Evolutionary conservation across 2,888 invertebrate genomes (phyloP).

Genomic region (Quadroppia sp.): DNA sequence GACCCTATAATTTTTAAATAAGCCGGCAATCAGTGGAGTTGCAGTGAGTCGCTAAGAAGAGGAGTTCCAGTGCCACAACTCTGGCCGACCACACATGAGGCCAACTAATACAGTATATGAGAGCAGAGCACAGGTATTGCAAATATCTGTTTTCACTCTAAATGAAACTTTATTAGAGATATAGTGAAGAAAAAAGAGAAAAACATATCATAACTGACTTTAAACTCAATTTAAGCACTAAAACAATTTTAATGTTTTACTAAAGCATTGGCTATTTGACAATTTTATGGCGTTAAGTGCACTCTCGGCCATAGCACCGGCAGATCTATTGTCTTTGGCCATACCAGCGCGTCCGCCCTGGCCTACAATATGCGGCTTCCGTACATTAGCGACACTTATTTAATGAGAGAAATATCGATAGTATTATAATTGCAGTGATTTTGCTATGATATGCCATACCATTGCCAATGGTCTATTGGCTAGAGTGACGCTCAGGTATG

Average conservation of each 20-base stretch:
- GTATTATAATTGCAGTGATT: neutral
- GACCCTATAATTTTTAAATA: slow-evolving; percentile 36
- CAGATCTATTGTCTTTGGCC: too few species aligned
- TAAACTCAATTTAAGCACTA: neutral
- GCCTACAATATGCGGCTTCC: neutral
- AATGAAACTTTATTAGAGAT: slow-evolving; percentile 19
- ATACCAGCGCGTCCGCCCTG: neutral
- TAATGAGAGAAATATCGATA: neutral
- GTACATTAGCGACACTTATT: slow-evolving; percentile 14
- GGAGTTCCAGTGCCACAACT: slow-evolving; percentile 37
- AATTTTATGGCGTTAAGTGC: slow-evolving; percentile 9
- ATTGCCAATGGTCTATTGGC: neutral
- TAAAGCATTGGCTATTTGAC: neutral
- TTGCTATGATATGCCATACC: neutral
- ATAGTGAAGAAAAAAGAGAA: neutral
- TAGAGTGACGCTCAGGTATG: neutral
- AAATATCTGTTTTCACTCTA: neutral
- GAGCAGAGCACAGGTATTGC: neutral
- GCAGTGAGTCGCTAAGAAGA: slow-evolving; percentile 30
- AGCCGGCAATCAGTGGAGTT: slow-evolving; percentile 31
- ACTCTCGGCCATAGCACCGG: neutral
- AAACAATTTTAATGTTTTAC: neutral
- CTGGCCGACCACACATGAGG: slow-evolving; percentile 8
- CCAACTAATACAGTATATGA: neutral
- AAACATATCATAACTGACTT: neutral